Evolutionary conservation across 2,113 vertebrate species (phyloP), one percentile per base, ranked within the genome.

Genomic region (Rutilus rutilus): DNA sequence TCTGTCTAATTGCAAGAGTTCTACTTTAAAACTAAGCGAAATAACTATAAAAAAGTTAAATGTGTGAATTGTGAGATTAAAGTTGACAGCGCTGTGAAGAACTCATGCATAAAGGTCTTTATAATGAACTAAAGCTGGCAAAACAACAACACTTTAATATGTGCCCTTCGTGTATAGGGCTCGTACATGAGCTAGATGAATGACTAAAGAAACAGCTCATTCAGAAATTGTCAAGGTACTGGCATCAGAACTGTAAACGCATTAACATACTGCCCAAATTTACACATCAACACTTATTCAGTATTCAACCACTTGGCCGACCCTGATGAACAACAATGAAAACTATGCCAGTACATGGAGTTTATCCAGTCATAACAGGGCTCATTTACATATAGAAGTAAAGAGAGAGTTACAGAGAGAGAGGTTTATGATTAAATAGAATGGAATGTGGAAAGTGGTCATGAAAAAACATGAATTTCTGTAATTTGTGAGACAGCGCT

Each of bases 71-170:
- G 10, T 21, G 60, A 65, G 78, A 65, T 81, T 81, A 50, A 81
- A 65, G 36, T 65, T 52, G 62, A 52, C 42, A 23, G 27, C 25
- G 14, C 79, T 67, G 62, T 21, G 10, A 36, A 64, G 79, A 82
- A 8, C 42, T 82, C 42, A 82, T 67, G 45, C 62, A 36, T 67
- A 52, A 82, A 82, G n/a, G 62, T 82, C 30, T 82, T 67, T 52
- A 67, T 52, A 82, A 52, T 69, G 62, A 82, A 15, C 14, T 67
- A 69, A 82, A 82, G 79, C 45, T 82, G 42, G 79, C 45, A 69
- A 67, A 64, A 82, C 27, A 82, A 82, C 60, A 67, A 6, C 62
- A 52, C 45, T 52, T 50, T 69, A 67, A 52, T 82, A 8, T 7
- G 60, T 52, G 60, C n/a, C 62, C 45, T 67, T 36, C 6, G 62